Conservation (phyloP, 2,888 invertebrate genomes). For the Trachelus iudaicus region DNA sequence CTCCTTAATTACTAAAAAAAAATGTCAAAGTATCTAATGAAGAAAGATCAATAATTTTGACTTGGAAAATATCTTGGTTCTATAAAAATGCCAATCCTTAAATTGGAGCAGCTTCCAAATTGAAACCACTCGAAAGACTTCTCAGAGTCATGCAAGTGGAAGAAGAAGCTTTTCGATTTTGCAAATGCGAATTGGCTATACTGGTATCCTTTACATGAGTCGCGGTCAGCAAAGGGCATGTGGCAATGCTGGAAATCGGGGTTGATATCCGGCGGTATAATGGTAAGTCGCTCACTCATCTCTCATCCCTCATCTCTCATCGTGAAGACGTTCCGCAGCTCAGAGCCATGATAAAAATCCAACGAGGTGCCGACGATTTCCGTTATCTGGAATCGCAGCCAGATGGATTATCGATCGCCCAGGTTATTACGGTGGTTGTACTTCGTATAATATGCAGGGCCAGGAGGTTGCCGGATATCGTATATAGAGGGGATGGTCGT, state of each 20-base stretch:
- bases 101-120: not conserved
- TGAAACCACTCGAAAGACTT: not conserved
- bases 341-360: conserved; percentile 34
- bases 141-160: not conserved
- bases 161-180: not conserved
- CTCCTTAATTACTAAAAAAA: not conserved
- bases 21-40: not conserved
- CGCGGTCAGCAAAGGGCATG: not conserved
- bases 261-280: not conserved
- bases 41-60: not conserved
- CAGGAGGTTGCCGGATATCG: not conserved
- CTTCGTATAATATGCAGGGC: conserved; percentile 7
- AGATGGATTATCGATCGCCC: conserved; percentile 39
- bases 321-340: not conserved
- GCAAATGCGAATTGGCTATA: not conserved
- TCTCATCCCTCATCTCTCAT: not conserved
- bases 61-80: not conserved
- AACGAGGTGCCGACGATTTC: conserved; percentile 31
- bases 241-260: not conserved
- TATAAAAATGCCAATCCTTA: not conserved
- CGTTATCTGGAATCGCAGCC: conserved; percentile 36
- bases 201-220: not conserved
- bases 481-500: not conserved
- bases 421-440: conserved; percentile 29
- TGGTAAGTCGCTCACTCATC: not conserved